A percentile compares a stretch with the other conserved stretches of the same genome.
These are phyloP conservation scores for Mamestra configurata DNA, from an alignment of 1,140 invertebrate genomes.

Conservation along the genomic window DNA sequence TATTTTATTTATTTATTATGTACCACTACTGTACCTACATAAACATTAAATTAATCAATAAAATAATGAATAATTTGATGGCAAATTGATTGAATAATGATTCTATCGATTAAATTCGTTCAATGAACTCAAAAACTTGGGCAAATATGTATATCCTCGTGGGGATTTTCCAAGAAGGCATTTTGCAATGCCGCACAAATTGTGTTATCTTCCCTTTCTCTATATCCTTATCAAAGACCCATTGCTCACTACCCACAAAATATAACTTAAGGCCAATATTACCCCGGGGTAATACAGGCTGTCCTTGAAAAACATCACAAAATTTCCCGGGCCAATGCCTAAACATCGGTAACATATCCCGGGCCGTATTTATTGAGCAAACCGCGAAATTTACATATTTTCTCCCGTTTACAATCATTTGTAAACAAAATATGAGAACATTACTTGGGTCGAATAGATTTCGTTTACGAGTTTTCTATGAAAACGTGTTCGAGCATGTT, in stretches of 20 bases:
- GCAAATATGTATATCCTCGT: too few species aligned
- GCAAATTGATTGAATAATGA: too few species aligned
- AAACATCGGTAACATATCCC: conserved; percentile 33
- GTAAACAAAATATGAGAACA: conserved; percentile 37
- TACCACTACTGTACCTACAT: too few species aligned
- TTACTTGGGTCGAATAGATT: background rate
- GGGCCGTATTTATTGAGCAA: conserved; percentile 15
- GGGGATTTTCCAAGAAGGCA: too few species aligned
- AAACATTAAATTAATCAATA: too few species aligned
- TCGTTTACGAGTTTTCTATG: conserved; percentile 2
- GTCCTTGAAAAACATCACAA: conserved; percentile 28
- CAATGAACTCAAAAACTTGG: too few species aligned
- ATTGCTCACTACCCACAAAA: background rate
- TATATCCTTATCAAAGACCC: too few species aligned
- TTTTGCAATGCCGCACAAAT: background rate
- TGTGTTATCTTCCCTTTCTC: background rate
- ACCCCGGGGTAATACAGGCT: background rate
- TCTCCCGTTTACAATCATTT: conserved; percentile 38
- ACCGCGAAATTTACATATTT: conserved; percentile 43
- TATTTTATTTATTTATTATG: too few species aligned
- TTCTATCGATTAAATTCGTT: too few species aligned
- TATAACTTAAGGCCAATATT: conserved; percentile 63
- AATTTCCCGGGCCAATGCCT: background rate
- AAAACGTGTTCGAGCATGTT: background rate
- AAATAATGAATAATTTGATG: too few species aligned